phyloP scores from a whole-genome alignment of 2,113 vertebrate genomes.

The Oenanthe oenanthe region DNA sequence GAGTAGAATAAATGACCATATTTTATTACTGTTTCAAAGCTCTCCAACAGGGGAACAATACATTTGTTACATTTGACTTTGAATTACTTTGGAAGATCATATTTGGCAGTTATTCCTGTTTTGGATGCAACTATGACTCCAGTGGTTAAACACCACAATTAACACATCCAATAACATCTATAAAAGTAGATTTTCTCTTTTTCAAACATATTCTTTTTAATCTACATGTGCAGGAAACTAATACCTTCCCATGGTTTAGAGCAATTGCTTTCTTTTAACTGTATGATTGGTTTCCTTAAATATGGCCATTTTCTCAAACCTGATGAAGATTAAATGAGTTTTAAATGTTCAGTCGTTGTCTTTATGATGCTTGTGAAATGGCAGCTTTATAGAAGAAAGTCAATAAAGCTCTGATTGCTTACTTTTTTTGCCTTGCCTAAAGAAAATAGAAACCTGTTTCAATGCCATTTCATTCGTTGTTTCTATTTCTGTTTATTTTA shows the following conservation, averaged over 20 bases:
- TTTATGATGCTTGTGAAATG: neutral
- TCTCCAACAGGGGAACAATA: neutral
- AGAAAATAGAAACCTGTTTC: neutral
- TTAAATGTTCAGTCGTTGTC: neutral
- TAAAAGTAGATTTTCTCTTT: neutral
- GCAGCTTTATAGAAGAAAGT: neutral
- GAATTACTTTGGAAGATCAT: neutral
- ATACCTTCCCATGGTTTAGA: neutral
- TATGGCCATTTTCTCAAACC: neutral
- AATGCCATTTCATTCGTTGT: neutral
- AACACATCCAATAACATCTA: neutral
- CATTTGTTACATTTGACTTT: conserved; percentile 27
- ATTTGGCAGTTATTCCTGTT: neutral
- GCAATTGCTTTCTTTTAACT: neutral
- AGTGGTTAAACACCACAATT: neutral
- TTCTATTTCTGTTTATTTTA: neutral
- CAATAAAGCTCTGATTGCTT: neutral
- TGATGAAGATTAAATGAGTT: neutral
- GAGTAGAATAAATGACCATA: conserved; percentile 6
- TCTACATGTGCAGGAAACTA: neutral
- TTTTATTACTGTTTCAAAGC: conserved; percentile 23
- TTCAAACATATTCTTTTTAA: neutral
- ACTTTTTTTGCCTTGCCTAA: neutral
- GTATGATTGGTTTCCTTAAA: neutral
- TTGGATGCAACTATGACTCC: neutral